Conservation (phyloP, 1,140 invertebrate genomes). For the Apis mellifera region Amel_HAv3.1 CM009934.2:4295001-4295500, state of each 20-base stretch:
- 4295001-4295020: background rate
- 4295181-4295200: too few species aligned
- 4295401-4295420: too few species aligned
- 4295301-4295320: background rate
- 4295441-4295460: too few species aligned
- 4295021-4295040: too few species aligned
- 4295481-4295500: too few species aligned
- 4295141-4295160: background rate
- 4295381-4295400: too few species aligned
- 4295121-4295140: too few species aligned
- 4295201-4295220: fast-evolving
- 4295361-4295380: too few species aligned
- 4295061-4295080: too few species aligned
- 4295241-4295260: background rate
- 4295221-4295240: background rate
- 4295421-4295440: too few species aligned
- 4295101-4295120: background rate
- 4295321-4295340: background rate
- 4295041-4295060: too few species aligned
- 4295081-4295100: background rate
- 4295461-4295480: too few species aligned
- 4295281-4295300: background rate
- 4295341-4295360: background rate
- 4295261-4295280: background rate
- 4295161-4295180: background rate